Evolutionary conservation across 2,888 invertebrate species (phyloP), one percentile per base, ranked within the genome.

Genomic region (Scelioninae gen. 1): DNA sequence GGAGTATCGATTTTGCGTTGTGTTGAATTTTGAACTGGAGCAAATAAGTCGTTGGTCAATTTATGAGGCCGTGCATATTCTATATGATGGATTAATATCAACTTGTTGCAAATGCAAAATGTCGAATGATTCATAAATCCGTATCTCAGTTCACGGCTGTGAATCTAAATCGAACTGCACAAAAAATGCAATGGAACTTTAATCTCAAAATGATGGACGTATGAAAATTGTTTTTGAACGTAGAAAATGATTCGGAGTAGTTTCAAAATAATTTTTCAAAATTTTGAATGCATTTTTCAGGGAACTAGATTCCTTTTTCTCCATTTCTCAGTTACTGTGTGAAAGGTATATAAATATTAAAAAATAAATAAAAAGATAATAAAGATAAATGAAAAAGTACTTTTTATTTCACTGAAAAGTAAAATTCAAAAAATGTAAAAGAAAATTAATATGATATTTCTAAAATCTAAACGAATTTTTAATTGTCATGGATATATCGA

Each of bases 91-190:
- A 72, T 62, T 72, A 49, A 53, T 51, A 60, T 40, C 60, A 60
- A 13, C 16, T 58, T 60, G 71, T 71, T 40, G 40, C 58, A 71
- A 60, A 71, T 45, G 62, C 84, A 80, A 69, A 76, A 76, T 88
- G 88, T 89, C 85, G 89, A 2, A 23, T 23, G 23, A 89, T 88
- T 88, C 82, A 83, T 63, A 86, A 69, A 83, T 84, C 85, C 80
- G 82, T 83, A 85, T 77, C n/a, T n/a, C 80, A 77, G 66, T 81
- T 74, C 82, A 83, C 83, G 86, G 86, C 87, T 80, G 87, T 88
- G 88, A 87, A 87, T 88, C 87, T 87, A 88, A 88, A 88, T 87
- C 85, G 83, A 87, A 89, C 87, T 86, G 86, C 87, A 86, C 85
- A 85, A 87, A 87, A 38, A 43, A 11, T 11, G n/a, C 43, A 43